Base-by-base conservation (phyloP, 2,797 vertebrate genomes). In the Lithobates pipiens region DNA sequence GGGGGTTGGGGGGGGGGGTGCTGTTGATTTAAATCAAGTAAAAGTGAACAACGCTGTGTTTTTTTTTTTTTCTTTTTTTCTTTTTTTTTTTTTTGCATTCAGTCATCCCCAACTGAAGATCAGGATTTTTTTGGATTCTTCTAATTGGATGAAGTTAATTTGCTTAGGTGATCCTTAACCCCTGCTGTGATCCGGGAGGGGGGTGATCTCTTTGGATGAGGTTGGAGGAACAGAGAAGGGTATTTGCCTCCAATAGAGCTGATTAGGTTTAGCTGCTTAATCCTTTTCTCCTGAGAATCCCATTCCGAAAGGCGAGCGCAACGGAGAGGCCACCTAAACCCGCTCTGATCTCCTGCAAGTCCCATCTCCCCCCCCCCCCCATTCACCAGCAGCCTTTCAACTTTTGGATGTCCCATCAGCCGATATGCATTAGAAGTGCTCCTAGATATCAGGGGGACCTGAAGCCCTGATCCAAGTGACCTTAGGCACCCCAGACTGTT, bases 101-200 rank as follows among this genome's bases (percentile, higher is more conserved):
- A 11, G 61, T 65, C n/a, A 63, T n/a, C 57, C 57, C 9, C 57
- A 63, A 63, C 61, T 11, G n/a, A 3, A 63, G 23, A 63, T 63
- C 61, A 6, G 61, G 61, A 65, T 25, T 29, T 75, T 25, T 75
- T 10, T 50, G 65, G 85, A 77, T 71, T 13, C 46, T 46, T 86
- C 63, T 86, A 86, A 86, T 86, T 81, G 85, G 85, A 86, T 86
- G 27, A 86, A 54, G 32, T 72, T 75, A 68, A 86, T 86, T 86
- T 86, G 72, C 79, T 71, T 77, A 67, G 9, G 80, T 82, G 85
- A 83, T 86, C 80, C 85, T 10, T 73, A 21, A 70, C 73, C 71
- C 85, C 85, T 65, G 85, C 80, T 82, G 85, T 32, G 85, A 63
- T n/a, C 25, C 15, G 32, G n/a, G 78, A 57, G 32, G 65, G 84